Percentiles rank a stretch among this genome's conserved stretches.
Conservation (phyloP, 2,113 vertebrate species). For the Melanocharis versteri region DNA sequence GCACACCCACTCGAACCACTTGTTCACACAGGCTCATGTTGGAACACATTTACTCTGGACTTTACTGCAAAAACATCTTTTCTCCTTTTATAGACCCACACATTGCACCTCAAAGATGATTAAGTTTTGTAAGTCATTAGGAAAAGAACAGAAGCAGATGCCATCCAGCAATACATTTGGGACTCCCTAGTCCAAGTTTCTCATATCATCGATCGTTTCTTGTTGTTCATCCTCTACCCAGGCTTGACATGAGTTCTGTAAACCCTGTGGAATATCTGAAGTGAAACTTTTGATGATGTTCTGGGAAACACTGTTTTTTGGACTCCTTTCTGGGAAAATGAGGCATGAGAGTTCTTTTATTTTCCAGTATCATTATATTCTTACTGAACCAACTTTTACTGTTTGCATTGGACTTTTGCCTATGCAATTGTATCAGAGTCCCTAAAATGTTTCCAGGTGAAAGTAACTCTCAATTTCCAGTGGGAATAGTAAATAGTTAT, state of each 20-base stretch:
- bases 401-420: constrained; percentile 1
- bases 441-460: not conserved
- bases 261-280: not conserved
- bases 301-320: not conserved
- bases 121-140: not conserved
- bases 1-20: not conserved
- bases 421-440: not conserved
- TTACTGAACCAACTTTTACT: not conserved
- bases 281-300: not conserved
- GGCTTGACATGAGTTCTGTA: not conserved
- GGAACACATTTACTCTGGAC: not conserved
- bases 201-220: rapidly evolving
- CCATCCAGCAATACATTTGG: not conserved
- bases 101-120: not conserved
- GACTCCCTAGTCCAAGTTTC: not conserved
- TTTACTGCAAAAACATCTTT: not conserved
- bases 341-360: not conserved
- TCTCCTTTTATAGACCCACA: not conserved
- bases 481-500: not conserved
- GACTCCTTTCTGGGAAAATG: not conserved
- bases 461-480: not conserved
- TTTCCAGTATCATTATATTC: not conserved
- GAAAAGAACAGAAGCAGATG: not conserved
- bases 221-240: not conserved
- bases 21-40: rapidly evolving